Base-by-base conservation (phyloP, 35 echinoderm and acorn worm genomes). In the Apostichopus parvimensis region DNA sequence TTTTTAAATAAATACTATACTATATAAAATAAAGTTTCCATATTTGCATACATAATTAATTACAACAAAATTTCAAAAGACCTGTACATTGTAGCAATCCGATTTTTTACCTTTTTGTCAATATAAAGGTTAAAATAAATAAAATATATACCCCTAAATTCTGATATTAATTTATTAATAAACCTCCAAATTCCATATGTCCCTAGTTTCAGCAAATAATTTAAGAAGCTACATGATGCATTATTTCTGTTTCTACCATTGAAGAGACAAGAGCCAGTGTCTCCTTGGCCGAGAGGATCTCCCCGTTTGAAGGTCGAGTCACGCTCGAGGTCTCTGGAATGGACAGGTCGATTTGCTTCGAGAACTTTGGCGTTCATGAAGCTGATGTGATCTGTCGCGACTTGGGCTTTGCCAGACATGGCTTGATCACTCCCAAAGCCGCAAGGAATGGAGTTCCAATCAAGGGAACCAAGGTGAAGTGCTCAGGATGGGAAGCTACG, bases 341-440 rank as follows among this genome's bases (percentile, higher is more conserved):
- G 18, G 64, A 22, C 4, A 62, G 85, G 59, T 87, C 85, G 7
- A 18, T 71, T 6, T 92, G 90, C 57, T 61, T 21, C 34, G 90
- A 92, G 54, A 58, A 22, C 24, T 92, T 92, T 76, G 71, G 45
- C 58, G 23, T 23, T n/a, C 56, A 92, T 4, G 78, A 92, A 54
- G 90, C 90, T 23, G 34, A 57, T 11, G 90, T 92, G 9, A 54
- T 92, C 57, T 92, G 90, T 23, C 76, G 90, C 6, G 45, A 92
- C 20, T 55, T 92, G 9, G 90, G 90, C 77, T 92, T 18, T 23
- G 24, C 57, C 5, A 59, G 85, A 14, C 24, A 24, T 45, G 64
- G 64, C 6, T 24, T 25, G 25, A 65, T 65, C 11, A 58, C 59
- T 28, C 4, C 22, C 11, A 71, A n/a, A 8, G 9, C 57, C 1